Base-by-base conservation (phyloP, 2,113 vertebrate genomes). In the Paraplagusia blochii region DNA sequence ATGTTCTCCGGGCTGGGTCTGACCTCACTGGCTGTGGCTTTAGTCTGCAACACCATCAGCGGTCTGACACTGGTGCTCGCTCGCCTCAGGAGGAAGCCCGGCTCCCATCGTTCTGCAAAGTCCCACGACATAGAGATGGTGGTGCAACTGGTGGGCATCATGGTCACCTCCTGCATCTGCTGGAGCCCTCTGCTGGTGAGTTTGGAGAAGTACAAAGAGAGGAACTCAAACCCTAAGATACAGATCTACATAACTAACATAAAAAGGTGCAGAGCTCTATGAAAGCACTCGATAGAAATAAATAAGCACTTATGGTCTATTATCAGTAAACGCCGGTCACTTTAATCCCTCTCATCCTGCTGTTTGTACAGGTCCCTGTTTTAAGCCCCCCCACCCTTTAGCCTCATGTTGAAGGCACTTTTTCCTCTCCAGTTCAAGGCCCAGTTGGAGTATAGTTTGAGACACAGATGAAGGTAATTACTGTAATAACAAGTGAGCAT, bases 61-160 rank as follows among this genome's bases (percentile, higher is more conserved):
- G 93, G 94, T 53, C 47, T 92, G 58, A 90, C 89, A 0, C 73
- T 95, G 66, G 85, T 95, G 61, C 81, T 88, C 9, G 92, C 92
- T 1, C 89, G 93, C n/a, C 81, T 94, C 69, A 85, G 89, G 46
- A 86, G 90, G 76, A 66, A 66, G 53, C 77, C 81, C 2, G 53
- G 76, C n/a, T 87, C 82, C 14, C 90, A 87, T 46, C 78, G 79
- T 45, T 87, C 85, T 1, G 61, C 88, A 43, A 90, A 87, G 58
- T 91, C 91, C 6, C 93, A 95, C 13, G 94, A 95, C 74, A 92
- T 95, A 47, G 94, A 95, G 85, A 95, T 95, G 93, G 90, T 95
- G 82, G 92, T 92, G 69, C 94, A 95, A 79, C 90, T 95, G 35
- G 84, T 94, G 44, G 94, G 93, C 45, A 94, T 95, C 85, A 95